A percentile compares a stretch with the other conserved stretches of the same genome.
These are phyloP conservation scores for Nibea albiflora DNA, from an alignment of 2,113 vertebrate species.

Conservation along the genomic window DNA sequence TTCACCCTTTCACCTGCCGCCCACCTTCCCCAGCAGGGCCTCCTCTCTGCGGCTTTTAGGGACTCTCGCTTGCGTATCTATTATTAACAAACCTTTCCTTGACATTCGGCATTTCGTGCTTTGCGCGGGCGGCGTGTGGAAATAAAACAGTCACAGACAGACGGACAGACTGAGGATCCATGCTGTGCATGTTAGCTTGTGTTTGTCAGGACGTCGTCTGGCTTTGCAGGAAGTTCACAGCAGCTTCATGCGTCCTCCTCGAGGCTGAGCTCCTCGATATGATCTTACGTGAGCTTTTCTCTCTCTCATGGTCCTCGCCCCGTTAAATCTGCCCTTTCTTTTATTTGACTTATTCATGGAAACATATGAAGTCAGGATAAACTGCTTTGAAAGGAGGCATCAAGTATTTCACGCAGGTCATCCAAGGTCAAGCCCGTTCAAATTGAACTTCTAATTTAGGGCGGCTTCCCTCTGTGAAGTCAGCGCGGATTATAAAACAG, in stretches of 20 bases:
- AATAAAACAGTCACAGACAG: not conserved
- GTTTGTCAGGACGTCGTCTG: not conserved
- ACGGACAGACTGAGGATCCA: not conserved
- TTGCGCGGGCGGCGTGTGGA: slow-evolving; percentile 15
- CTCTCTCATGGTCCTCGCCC: not conserved
- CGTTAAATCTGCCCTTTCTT: slow-evolving; percentile 34
- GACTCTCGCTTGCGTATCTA: slow-evolving; percentile 30
- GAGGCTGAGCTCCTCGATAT: not conserved
- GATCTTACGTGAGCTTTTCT: slow-evolving; percentile 46
- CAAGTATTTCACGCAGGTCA: slow-evolving; percentile 17
- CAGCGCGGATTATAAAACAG: not conserved
- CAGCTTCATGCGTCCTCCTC: slow-evolving; percentile 17
- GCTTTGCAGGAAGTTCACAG: slow-evolving; percentile 33
- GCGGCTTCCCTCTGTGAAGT: slow-evolving; percentile 21
- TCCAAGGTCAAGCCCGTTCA: slow-evolving; percentile 32
- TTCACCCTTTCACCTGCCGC: slow-evolving; percentile 23
- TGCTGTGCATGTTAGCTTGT: not conserved
- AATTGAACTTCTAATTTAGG: slow-evolving; percentile 36
- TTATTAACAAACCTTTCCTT: slow-evolving; percentile 48
- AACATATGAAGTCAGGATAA: slow-evolving; percentile 55
- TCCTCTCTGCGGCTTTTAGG: slow-evolving; percentile 34
- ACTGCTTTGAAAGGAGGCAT: slow-evolving; percentile 41
- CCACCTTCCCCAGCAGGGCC: slow-evolving; percentile 12
- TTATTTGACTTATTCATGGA: slow-evolving; percentile 59
- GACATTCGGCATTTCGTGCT: slow-evolving; percentile 14